These are phyloP conservation scores for Heteromyza rotundicornis DNA, from an alignment of 2,888 invertebrate genomes.

Conservation along the genomic window DNA sequence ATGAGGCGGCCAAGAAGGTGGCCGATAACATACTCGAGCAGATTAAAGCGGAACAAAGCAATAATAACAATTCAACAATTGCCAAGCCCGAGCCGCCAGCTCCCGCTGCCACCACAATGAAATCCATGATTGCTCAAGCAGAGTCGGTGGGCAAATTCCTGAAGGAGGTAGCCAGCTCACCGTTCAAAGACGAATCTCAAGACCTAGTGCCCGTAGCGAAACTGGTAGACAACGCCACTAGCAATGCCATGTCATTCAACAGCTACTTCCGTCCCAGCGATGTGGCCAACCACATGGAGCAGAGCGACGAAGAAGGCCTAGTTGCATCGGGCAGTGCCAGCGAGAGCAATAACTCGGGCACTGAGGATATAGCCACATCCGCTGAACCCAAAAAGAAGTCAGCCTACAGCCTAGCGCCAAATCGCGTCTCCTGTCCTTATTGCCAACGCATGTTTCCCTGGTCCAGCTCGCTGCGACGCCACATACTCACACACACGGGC, in stretches of 20 bases:
- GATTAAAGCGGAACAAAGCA: slow-evolving; percentile 55
- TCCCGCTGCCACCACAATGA: slow-evolving; percentile 44
- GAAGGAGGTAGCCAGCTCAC: slow-evolving; percentile 60
- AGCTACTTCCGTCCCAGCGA: slow-evolving; percentile 68
- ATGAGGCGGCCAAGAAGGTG: slow-evolving; percentile 64
- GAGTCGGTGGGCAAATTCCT: slow-evolving; percentile 59
- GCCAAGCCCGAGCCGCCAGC: slow-evolving; percentile 15
- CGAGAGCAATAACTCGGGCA: slow-evolving; percentile 83
- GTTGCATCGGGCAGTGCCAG: slow-evolving; percentile 80
- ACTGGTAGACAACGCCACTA: slow-evolving; percentile 76
- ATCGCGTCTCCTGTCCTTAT: slow-evolving; percentile 90
- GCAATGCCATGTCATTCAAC: slow-evolving; percentile 67
- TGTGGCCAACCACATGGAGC: slow-evolving; percentile 61
- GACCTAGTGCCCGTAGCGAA: slow-evolving; percentile 82
- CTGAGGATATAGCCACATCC: slow-evolving; percentile 69
- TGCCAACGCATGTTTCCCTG: slow-evolving; percentile 95
- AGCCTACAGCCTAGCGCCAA: slow-evolving; percentile 93
- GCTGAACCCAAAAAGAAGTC: slow-evolving; percentile 80
- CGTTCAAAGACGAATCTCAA: slow-evolving; percentile 65
- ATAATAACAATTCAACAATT: slow-evolving; percentile 10
- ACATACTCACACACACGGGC: slow-evolving; percentile 90
- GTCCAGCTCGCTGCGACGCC: slow-evolving; percentile 93
- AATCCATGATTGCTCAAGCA: slow-evolving; percentile 67
- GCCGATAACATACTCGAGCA: slow-evolving; percentile 68
- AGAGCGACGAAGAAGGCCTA: slow-evolving; percentile 75